Percentiles rank a stretch among this genome's conserved stretches.
phyloP scores from a whole-genome alignment of 2,797 vertebrate species.

The Glyptemys insculpta region DNA sequence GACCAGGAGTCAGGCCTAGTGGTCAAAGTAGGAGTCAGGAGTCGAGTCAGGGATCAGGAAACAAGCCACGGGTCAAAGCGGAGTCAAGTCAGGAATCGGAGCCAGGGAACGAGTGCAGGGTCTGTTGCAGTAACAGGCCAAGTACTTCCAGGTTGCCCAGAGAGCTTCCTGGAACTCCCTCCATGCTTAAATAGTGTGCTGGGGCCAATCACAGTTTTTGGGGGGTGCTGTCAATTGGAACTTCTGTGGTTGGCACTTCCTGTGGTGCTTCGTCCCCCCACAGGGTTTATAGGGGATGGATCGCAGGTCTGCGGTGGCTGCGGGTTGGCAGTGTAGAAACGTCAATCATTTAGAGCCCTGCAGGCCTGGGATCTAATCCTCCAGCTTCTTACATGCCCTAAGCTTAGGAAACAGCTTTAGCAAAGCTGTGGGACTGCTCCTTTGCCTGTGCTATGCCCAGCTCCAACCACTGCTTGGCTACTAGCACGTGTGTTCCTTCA shows the following conservation, averaged over 20 bases:
- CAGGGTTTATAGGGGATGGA: neutral
- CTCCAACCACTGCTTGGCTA: neutral
- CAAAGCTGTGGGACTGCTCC: neutral
- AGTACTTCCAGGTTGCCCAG: neutral
- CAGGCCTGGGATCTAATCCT: neutral
- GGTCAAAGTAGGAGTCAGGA: neutral
- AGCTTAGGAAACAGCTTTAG: neutral
- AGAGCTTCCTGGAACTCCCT: neutral
- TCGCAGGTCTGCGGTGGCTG: neutral
- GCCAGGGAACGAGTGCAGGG: neutral
- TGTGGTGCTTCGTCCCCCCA: neutral
- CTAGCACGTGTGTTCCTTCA: neutral
- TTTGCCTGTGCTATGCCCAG: neutral
- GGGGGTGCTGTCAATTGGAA: neutral
- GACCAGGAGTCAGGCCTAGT: neutral
- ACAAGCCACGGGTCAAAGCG: too few species aligned
- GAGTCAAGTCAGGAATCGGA: neutral
- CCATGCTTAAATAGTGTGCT: neutral
- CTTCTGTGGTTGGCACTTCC: neutral
- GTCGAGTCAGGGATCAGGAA: neutral
- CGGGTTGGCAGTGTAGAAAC: neutral
- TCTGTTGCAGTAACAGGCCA: neutral
- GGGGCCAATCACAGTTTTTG: neutral
- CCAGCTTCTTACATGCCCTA: neutral
- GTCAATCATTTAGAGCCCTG: neutral